Conservation (phyloP, 2,888 invertebrate genomes). For the Drosophila siamana region DNA sequence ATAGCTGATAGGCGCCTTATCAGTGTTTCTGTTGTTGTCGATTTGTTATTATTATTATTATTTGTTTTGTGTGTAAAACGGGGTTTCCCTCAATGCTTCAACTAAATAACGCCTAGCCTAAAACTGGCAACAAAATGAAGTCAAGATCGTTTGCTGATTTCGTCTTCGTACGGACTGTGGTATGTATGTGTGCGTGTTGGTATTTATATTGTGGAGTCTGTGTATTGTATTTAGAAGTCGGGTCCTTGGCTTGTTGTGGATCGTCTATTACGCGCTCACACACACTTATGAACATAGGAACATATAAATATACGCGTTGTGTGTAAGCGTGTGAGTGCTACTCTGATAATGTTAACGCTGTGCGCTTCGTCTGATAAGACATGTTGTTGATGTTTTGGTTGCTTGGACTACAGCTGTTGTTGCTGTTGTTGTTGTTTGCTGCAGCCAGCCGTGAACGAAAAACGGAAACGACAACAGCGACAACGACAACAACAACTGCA, state of each 20-base stretch:
- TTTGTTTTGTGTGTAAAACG: slow-evolving; percentile 1
- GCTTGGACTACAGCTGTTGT: slow-evolving; percentile 45
- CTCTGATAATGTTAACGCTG: slow-evolving; percentile 51
- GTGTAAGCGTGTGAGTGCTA: slow-evolving; percentile 32
- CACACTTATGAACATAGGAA: neutral
- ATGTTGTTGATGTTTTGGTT: slow-evolving; percentile 75
- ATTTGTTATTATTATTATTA: slow-evolving; percentile 1
- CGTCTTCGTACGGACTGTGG: slow-evolving; percentile 11
- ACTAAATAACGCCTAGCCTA: neutral
- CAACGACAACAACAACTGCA: slow-evolving; percentile 31
- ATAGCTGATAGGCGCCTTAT: slow-evolving; percentile 14
- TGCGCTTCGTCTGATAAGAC: slow-evolving; percentile 50
- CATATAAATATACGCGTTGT: slow-evolving; percentile 1
- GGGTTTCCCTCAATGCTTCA: slow-evolving; percentile 13
- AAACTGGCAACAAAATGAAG: slow-evolving; percentile 20
- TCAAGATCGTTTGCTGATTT: slow-evolving; percentile 26
- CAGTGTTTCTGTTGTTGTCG: slow-evolving; percentile 12
- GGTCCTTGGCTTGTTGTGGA: slow-evolving; percentile 60
- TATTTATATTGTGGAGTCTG: neutral
- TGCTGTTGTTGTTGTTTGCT: slow-evolving; percentile 39
- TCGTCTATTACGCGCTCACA: slow-evolving; percentile 40
- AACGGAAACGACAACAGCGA: slow-evolving; percentile 60
- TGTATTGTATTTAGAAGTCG: slow-evolving; percentile 26
- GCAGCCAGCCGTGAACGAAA: slow-evolving; percentile 66
- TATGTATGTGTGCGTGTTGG: neutral